Conservation (phyloP, 2,888 invertebrate species). For the Prosapia bicincta region DNA sequence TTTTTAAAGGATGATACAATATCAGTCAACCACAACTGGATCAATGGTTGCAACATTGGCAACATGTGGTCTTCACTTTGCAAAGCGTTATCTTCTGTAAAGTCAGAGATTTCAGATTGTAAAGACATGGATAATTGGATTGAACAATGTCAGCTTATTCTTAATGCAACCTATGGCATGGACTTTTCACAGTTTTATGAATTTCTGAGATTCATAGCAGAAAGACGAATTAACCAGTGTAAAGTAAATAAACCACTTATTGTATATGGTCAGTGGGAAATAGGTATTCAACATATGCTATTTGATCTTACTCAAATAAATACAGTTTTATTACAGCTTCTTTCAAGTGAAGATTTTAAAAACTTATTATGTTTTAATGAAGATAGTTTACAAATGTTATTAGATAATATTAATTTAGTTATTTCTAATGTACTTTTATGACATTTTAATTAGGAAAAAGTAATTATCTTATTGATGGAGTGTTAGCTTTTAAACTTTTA, state of each 20-base stretch:
- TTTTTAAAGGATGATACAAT: conserved; percentile 73
- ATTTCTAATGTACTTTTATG: background rate
- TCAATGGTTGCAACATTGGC: conserved; percentile 84
- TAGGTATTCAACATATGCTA: conserved; percentile 49
- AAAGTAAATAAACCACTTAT: conserved; percentile 42
- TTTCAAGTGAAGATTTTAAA: conserved; percentile 48
- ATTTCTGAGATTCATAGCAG: conserved; percentile 61
- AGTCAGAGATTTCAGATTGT: conserved; percentile 77
- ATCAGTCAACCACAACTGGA: conserved; percentile 97
- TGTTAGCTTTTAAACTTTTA: too few relatives aligned
- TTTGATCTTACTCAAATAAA: conserved; percentile 50
- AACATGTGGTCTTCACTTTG: conserved; percentile 68
- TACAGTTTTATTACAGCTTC: conserved; percentile 46
- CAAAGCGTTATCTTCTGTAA: conserved; percentile 61
- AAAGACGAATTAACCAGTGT: conserved; percentile 55
- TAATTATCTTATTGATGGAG: too few relatives aligned
- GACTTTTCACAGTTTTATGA: conserved; percentile 66
- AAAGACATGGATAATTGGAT: conserved; percentile 68
- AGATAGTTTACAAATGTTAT: background rate
- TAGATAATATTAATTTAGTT: background rate
- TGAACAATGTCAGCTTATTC: conserved; percentile 75
- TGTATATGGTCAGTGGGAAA: conserved; percentile 47
- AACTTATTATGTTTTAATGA: conserved; percentile 42
- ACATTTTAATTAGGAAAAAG: too few relatives aligned
- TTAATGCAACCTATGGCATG: conserved; percentile 74